phyloP scores from a whole-genome alignment of 2,113 vertebrate species.

The Rhinogobius similis region DNA sequence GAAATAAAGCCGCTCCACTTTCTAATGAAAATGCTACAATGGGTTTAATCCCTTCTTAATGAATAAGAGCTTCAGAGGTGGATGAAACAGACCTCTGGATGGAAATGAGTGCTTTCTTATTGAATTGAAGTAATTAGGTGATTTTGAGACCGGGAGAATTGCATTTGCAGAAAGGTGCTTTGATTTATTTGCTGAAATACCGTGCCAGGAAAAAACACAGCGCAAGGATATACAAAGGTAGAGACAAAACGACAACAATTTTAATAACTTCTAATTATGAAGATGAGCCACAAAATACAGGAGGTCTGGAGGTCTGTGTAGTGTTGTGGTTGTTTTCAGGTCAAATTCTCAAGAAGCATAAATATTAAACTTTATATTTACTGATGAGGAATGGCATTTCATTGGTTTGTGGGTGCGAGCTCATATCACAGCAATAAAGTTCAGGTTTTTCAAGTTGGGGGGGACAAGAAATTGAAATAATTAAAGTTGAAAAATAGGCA shows the following conservation, averaged over 20 bases:
- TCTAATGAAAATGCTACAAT: slow-evolving; percentile 67
- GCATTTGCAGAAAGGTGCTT: slow-evolving; percentile 7
- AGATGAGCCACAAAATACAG: neutral
- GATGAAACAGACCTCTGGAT: neutral
- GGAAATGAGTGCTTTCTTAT: slow-evolving; percentile 42
- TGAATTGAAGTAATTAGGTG: slow-evolving; percentile 43
- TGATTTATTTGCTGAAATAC: neutral
- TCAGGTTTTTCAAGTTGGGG: no score
- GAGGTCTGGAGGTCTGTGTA: neutral
- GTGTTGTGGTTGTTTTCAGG: neutral
- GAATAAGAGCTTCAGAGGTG: slow-evolving; percentile 49
- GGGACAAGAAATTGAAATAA: no score
- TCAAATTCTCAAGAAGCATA: no score
- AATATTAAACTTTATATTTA: no score
- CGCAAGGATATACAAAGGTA: neutral
- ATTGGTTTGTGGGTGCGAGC: no score
- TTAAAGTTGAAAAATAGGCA: no score
- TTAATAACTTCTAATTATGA: neutral
- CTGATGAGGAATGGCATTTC: no score
- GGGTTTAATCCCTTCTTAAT: slow-evolving; percentile 70
- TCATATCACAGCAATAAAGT: no score
- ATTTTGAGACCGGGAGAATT: slow-evolving; percentile 18
- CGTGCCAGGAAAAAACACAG: neutral
- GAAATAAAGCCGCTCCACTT: slow-evolving; percentile 42
- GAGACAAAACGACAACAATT: no score